These are phyloP conservation scores for Metridium senile DNA, from an alignment of 92 coral and sea anemone species.

Conservation along the genomic window DNA sequence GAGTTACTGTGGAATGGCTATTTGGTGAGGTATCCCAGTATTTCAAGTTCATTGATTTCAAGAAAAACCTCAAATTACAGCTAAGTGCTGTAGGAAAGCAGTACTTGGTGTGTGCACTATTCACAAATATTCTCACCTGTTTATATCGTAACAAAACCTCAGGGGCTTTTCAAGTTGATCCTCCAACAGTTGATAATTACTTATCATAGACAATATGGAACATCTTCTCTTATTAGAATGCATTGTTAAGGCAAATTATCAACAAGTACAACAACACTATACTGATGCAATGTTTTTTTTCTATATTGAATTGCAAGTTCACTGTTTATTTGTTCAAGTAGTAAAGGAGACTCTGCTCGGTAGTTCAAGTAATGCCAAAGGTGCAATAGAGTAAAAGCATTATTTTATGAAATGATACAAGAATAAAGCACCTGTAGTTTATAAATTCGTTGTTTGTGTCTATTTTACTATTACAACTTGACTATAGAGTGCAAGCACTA, in stretches of 20 bases:
- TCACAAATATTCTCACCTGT: not conserved
- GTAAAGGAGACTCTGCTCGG: too few relatives aligned
- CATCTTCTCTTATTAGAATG: too few relatives aligned
- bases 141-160: not conserved
- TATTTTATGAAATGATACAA: too few relatives aligned
- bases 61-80: slow-evolving; percentile 34
- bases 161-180: not conserved
- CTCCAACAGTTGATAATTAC: not conserved
- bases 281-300: not conserved
- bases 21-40: slow-evolving; percentile 16
- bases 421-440: too few relatives aligned
- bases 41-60: slow-evolving; percentile 31
- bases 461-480: too few relatives aligned
- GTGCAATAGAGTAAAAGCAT: too few relatives aligned
- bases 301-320: too few relatives aligned
- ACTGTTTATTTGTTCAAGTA: too few relatives aligned
- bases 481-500: too few relatives aligned
- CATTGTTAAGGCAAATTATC: not conserved
- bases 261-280: not conserved
- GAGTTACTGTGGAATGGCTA: slow-evolving; percentile 22
- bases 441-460: too few relatives aligned
- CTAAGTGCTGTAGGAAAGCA: slow-evolving; percentile 46
- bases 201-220: not conserved
- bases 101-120: slow-evolving; percentile 33
- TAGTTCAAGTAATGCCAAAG: too few relatives aligned